Percentiles rank a stretch among this genome's conserved stretches.
Evolutionary conservation across 53 echinoderm and acorn worm species (phyloP).

Genomic region (Echinarachnius parma): DNA sequence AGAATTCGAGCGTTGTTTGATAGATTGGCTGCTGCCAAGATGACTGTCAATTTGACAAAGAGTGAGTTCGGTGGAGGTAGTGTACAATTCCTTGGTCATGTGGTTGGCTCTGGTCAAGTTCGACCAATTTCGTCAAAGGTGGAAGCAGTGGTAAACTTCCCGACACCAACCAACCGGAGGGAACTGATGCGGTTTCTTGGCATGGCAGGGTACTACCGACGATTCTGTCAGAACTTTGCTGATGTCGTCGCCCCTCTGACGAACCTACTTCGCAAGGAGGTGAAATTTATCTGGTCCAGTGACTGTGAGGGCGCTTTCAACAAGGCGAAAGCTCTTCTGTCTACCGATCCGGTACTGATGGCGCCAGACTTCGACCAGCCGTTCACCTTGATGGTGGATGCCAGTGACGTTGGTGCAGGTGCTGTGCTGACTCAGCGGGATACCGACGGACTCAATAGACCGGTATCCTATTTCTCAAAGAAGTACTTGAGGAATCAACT

Average conservation of each 20-base stretch:
- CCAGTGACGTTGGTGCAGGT: constrained; percentile 49
- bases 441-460: too few species aligned
- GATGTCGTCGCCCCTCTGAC: constrained; percentile 48
- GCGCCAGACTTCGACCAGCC: constrained; percentile 39
- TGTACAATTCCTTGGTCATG: too few species aligned
- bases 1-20: too few species aligned
- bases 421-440: constrained; percentile 42
- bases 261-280: constrained; percentile 38
- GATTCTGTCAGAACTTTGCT: constrained; percentile 59
- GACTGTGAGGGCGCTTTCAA: constrained; percentile 49
- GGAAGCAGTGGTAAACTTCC: too few species aligned
- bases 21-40: too few species aligned
- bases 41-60: too few species aligned
- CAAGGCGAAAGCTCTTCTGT: constrained; percentile 44
- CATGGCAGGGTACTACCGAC: too few species aligned
- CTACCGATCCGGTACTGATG: constrained; percentile 15
- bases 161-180: too few species aligned
- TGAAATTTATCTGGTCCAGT: constrained; percentile 40
- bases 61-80: too few species aligned
- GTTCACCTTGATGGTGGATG: constrained; percentile 54
- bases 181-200: too few species aligned
- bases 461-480: constrained; percentile 54
- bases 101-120: too few species aligned
- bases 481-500: constrained; percentile 49
- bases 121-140: too few species aligned